These are phyloP conservation scores for Cotesia typhae DNA, from an alignment of 1,140 invertebrate species.

Conservation along the genomic window DNA sequence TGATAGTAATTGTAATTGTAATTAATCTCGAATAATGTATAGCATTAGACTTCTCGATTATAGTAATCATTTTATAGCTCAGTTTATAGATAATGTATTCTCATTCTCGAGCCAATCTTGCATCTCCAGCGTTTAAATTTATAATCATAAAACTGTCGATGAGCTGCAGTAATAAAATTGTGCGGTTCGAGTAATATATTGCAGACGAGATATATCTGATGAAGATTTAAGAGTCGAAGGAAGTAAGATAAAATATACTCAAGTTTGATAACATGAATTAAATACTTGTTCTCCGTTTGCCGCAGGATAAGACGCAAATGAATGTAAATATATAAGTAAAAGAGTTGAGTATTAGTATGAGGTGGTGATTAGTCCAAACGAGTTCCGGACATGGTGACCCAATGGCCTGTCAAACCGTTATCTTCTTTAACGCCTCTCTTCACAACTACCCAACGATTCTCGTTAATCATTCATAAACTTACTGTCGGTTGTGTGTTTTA, in stretches of 20 bases:
- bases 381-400: constrained; percentile 44
- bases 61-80: too few species aligned
- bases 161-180: too few species aligned
- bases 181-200: too few species aligned
- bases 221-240: not conserved
- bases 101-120: too few species aligned
- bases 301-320: constrained; percentile 18
- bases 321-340: constrained; percentile 6
- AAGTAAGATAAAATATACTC: not conserved
- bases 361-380: constrained; percentile 45
- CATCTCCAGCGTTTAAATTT: too few species aligned
- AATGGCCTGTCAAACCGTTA: constrained; percentile 44
- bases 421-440: constrained; percentile 42
- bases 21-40: constrained; percentile 18
- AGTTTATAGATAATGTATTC: too few species aligned
- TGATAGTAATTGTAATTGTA: not conserved
- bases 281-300: constrained; percentile 19
- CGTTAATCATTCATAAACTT: constrained; percentile 38
- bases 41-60: not conserved
- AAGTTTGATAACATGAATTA: constrained; percentile 13
- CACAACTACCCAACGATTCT: constrained; percentile 28
- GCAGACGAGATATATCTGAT: too few species aligned
- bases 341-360: constrained; percentile 13
- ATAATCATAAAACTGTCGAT: too few species aligned
- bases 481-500: constrained; percentile 8